These are phyloP conservation scores for Oncorhynchus mykiss DNA, from an alignment of 2,113 vertebrate species.

Conservation along the genomic window DNA sequence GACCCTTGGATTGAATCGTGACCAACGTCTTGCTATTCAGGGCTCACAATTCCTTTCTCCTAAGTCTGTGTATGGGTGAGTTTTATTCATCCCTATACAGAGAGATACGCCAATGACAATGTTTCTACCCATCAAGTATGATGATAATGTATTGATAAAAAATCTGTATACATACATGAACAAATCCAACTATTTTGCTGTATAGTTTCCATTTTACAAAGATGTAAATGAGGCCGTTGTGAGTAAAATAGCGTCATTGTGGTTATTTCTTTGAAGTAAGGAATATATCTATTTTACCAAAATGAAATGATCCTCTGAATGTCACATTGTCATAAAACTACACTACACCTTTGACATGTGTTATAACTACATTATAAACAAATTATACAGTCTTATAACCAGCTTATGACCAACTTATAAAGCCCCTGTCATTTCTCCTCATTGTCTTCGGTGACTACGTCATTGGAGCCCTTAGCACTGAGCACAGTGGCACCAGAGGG, in stretches of 20 bases:
- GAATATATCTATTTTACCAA: slow-evolving; percentile 95
- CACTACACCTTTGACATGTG: too few species aligned
- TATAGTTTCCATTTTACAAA: slow-evolving; percentile 86
- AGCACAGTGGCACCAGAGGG: slow-evolving; percentile 11
- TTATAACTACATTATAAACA: too few species aligned
- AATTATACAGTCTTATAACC: too few species aligned
- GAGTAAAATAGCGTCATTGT: slow-evolving; percentile 82
- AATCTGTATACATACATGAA: too few species aligned
- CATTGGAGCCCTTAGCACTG: slow-evolving; percentile 13
- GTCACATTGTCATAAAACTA: too few species aligned
- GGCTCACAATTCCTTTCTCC: slow-evolving; percentile 14
- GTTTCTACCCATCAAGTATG: slow-evolving; percentile 40
- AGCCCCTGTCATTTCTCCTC: too few species aligned
- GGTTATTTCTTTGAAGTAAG: slow-evolving; percentile 87
- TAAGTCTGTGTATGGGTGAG: slow-evolving; percentile 75
- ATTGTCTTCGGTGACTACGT: not conserved
- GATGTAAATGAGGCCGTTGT: slow-evolving; percentile 69
- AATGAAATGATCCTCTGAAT: slow-evolving; percentile 9
- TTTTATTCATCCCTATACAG: slow-evolving; percentile 82
- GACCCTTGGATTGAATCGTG: too few species aligned
- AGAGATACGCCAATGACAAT: slow-evolving; percentile 60
- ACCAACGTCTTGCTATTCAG: slow-evolving; percentile 9
- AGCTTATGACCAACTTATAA: too few species aligned
- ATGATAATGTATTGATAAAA: slow-evolving; percentile 7
- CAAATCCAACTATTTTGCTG: slow-evolving; percentile 79